Base-by-base conservation (phyloP, 2,888 invertebrate genomes). In the Choreutis nemorana region DNA sequence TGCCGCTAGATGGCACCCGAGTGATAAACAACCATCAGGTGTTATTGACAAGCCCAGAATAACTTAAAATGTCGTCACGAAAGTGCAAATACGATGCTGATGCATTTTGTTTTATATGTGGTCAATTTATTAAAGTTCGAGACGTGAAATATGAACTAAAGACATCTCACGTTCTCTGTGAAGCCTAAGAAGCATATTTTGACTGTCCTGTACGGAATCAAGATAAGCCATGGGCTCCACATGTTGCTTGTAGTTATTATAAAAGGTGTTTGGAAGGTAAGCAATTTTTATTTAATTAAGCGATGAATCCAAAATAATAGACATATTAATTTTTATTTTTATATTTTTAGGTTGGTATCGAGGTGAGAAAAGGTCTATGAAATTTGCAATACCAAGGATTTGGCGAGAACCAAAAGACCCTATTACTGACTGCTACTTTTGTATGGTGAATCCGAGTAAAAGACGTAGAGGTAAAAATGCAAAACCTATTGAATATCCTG, bases 341-440 rank as follows among this genome's bases (percentile, higher is more conserved):
- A 28, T 30, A 30, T 36, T 36, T 36, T 29, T 21, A 36, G 36
- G 29, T 33, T 36, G 33, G 31, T 33, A 36, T 30, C 36, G 31
- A 31, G 33, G 36, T 29, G 37, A 35, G 27, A 37, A 35, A 33
- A 29, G 28, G 25, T 32, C 26, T 30, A 37, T 37, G 33, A 33
- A 37, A 31, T 35, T 35, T 33, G 37, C 38, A 32, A 29, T 38
- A 36, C 36, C 40, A 35, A 40, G 34, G 30, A 35, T 40, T 30
- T 40, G 40, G 36, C 28, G 33, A 33, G 36, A 41, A 34, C 36
- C 37, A 23, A 40, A 22, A 27, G 34, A 37, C 28, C 37, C 34
- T 35, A 28, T 30, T 30, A 35, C 23, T 34, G 40, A 36, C 31
- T 40, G 38, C 30, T 41, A 39, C 30, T 41, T 37, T 41, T 41